Percentiles rank a stretch among this genome's conserved stretches.
phyloP scores from a whole-genome alignment of 2,797 vertebrate genomes.

The Siniperca scherzeri region DNA sequence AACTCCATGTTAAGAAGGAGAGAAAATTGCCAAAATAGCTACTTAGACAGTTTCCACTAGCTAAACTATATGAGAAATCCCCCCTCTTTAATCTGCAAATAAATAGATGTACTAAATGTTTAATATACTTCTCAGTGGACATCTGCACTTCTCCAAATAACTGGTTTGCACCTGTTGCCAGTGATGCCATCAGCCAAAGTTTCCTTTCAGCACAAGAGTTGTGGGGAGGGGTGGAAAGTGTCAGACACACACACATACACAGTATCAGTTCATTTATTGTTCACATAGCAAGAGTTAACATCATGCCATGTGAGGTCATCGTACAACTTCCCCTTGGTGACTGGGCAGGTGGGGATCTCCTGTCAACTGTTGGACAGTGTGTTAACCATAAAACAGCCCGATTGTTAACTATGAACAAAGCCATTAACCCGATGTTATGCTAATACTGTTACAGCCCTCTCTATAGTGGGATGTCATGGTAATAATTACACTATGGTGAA shows the following conservation, averaged over 20 bases:
- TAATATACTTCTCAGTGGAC: constrained; percentile 54
- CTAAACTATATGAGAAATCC: constrained; percentile 26
- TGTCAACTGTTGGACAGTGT: constrained; percentile 74
- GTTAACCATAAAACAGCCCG: constrained; percentile 59
- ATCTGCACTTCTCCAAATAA: constrained; percentile 76
- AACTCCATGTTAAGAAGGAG: constrained; percentile 5
- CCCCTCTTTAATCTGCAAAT: constrained; percentile 33
- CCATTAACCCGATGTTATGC: constrained; percentile 11
- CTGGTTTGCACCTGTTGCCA: constrained; percentile 90
- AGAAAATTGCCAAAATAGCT: constrained; percentile 26
- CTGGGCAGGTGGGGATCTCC: constrained; percentile 88
- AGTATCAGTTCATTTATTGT: constrained; percentile 89
- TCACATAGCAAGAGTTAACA: constrained; percentile 88
- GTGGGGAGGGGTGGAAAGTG: constrained; percentile 40
- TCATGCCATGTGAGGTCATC: constrained; percentile 89
- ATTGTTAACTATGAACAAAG: constrained; percentile 39
- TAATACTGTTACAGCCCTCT: not conserved
- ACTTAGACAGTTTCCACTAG: constrained; percentile 10
- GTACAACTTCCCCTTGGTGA: constrained; percentile 83
- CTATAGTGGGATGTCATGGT: not conserved
- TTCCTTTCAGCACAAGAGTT: constrained; percentile 77
- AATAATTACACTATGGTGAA: constrained; percentile 28
- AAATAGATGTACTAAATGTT: constrained; percentile 43
- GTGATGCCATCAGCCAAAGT: constrained; percentile 82
- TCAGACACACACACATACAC: constrained; percentile 47